Base-by-base conservation (phyloP, 2,797 vertebrate genomes). In the Molossus molossus region DNA sequence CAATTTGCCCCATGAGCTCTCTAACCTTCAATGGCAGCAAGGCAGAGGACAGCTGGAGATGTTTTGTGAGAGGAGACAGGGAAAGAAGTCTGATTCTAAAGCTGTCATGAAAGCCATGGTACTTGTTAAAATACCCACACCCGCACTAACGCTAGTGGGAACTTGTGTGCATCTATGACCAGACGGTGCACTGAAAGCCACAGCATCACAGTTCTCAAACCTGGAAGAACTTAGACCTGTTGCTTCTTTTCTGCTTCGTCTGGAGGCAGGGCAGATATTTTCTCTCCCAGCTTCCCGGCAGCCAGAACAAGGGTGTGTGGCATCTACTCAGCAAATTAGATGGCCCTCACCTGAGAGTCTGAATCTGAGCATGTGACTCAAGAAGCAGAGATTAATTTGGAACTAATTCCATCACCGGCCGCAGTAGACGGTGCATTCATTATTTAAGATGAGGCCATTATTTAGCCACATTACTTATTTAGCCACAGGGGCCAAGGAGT, bases 341-440 rank as follows among this genome's bases (percentile, higher is more conserved):
- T 23, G 15, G 60, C 57, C 21, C 60, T 57, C 29, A 73, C 53
- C 55, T 50, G 40, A 60, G 37, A 67, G 62, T 53, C 82, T 94
- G 90, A 91, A 85, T 83, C 50, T 87, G 72, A 79, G 50, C 58
- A 29, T 55, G n/a, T 77, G 57, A 48, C 45, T 94, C 60, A 76
- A 86, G 33, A 83, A 92, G 50, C 72, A 97, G 48, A 37, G n/a
- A 84, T 85, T 95, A 48, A 96, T 73, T 73, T 83, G 57, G 58
- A 96, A 90, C 91, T 76, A 72, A 58, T 95, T 55, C 82, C 27
- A 40, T 75, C 4, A 3, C 53, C 67, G n/a, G 65, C 8, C 83
- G 60, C 64, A 40, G 25, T 10, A 45, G 25, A 76, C 65, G 40
- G 21, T 58, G 45, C 57, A 76, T 76, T 53, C 10, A n/a, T 77